Evolutionary conservation across 2,888 invertebrate genomes (phyloP).

Genomic region (Orthonychiurus folsomi): DNA sequence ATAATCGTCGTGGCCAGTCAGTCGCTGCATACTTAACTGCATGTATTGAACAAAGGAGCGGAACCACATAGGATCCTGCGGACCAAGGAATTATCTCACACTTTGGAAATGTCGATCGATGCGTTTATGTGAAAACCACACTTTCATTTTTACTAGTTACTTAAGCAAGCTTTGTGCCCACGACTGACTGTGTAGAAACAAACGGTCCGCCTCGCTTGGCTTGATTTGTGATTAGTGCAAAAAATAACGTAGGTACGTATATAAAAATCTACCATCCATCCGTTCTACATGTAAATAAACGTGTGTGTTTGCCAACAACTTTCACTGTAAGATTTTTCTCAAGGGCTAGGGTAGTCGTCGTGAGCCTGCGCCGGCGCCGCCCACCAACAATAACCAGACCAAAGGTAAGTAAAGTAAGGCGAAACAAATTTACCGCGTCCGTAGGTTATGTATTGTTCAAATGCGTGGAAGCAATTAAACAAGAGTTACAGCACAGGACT

Average conservation of each 20-base stretch:
- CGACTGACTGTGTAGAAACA: no score
- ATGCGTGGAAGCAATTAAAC: not conserved
- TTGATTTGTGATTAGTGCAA: not conserved
- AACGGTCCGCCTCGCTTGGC: not conserved
- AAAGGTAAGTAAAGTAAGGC: not conserved
- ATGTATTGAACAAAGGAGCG: not conserved
- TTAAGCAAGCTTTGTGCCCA: not conserved
- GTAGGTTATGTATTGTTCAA: not conserved
- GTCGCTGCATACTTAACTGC: not conserved
- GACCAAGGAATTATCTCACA: no score
- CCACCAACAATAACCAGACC: no score
- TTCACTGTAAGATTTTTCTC: not conserved
- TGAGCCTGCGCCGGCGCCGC: not conserved
- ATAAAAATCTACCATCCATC: no score
- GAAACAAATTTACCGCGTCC: constrained; percentile 1
- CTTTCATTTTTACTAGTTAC: not conserved
- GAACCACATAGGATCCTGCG: no score
- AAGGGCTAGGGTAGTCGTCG: no score
- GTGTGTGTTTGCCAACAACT: no score
- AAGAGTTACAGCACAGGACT: not conserved
- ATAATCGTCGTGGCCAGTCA: not conserved
- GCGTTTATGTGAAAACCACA: no score
- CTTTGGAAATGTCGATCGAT: no score
- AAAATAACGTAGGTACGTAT: not conserved
- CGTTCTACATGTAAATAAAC: no score